Evolutionary conservation across 2,888 invertebrate species (phyloP), one percentile per base, ranked within the genome.

Genomic region (Erannis defoliaria): DNA sequence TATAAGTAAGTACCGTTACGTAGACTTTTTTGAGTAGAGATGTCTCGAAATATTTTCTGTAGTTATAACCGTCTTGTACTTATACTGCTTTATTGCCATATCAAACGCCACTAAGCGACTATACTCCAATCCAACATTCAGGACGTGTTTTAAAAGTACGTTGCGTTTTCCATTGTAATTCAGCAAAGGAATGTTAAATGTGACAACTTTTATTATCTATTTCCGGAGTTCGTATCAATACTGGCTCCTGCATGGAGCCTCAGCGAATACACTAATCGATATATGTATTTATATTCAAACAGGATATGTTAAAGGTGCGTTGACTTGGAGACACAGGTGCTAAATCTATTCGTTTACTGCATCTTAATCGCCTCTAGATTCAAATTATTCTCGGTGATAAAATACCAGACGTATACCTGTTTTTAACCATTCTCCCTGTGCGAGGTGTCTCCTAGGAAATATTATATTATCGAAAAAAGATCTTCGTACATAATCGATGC

Each of bases 281-380:
- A 70, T 80, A 71, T 80, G 70, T 80, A 78, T 78, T 78, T 77
- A 77, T 78, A 81, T 77, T 72, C 75, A 77, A 81, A 82, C 83
- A 84, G 84, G 82, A 84, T 81, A 77, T 81, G 77, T 80, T 74
- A 76, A 77, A 67, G 77, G 80, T 77, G 55, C 83, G 75, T 84
- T 81, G 84, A 81, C 85, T 81, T 79, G 66, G 67, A 72, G 68
- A 74, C 76, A 75, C 77, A 77, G 78, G 80, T 79, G 78, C 68
- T 74, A 74, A 70, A 72, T 73, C 73, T 71, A 68, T 70, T 73
- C 42, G 53, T 76, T 76, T 68, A 64, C 76, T 74, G 62, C 62
- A 62, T 57, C 51, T 61, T 61, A 51, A 61, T 61, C 55, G 55
- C 45, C 55, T 46, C 62, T 74, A 72, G 69, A 71, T 67, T 65